These are phyloP conservation scores for Endomychus coccineus DNA, from an alignment of 2,888 invertebrate genomes.

Conservation along the genomic window DNA sequence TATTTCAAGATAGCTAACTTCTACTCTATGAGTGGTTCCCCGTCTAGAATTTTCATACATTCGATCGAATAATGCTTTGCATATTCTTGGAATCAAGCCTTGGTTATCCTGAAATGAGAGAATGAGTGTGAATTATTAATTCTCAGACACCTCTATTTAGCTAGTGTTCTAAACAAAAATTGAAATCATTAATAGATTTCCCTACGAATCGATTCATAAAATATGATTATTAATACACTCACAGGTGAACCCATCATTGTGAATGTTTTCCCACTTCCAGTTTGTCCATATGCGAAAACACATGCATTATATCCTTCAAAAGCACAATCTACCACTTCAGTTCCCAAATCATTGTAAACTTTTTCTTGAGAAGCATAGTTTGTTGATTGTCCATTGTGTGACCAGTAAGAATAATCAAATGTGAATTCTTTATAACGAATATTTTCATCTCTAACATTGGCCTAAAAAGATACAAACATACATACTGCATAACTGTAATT, in stretches of 20 bases:
- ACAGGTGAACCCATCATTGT: conserved; percentile 85
- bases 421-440: conserved; percentile 73
- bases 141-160: no score
- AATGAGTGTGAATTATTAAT: background rate
- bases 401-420: conserved; percentile 87
- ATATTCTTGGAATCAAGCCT: conserved; percentile 80
- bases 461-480: conserved; percentile 25
- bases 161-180: no score
- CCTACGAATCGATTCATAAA: background rate
- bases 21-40: conserved; percentile 76
- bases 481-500: conserved; percentile 3
- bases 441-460: conserved; percentile 40
- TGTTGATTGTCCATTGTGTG: conserved; percentile 59
- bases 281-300: conserved; percentile 88
- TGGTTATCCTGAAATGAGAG: conserved; percentile 55
- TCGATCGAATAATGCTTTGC: conserved; percentile 72
- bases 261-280: conserved; percentile 85
- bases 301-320: conserved; percentile 84
- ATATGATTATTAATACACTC: conserved; percentile 29
- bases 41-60: conserved; percentile 76
- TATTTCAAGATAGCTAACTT: conserved; percentile 67
- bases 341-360: conserved; percentile 68
- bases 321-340: conserved; percentile 72
- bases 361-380: conserved; percentile 77
- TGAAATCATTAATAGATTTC: background rate